phyloP scores from a whole-genome alignment of 2,797 vertebrate genomes.

The Phataginus tetradactyla region DNA sequence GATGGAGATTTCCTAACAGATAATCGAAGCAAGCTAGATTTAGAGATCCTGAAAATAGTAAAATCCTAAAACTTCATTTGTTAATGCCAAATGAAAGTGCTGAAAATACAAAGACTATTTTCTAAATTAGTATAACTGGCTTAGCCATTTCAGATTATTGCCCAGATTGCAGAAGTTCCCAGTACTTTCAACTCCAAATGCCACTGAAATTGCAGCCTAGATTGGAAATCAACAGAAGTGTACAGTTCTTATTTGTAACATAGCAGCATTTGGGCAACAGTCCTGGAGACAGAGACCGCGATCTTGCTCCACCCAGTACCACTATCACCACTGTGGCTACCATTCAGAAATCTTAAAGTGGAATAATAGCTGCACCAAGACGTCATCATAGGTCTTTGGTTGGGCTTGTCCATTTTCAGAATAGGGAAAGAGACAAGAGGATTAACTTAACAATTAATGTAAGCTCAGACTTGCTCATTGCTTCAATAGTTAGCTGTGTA shows the following conservation, averaged over 20 bases:
- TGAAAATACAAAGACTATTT: conserved; percentile 7
- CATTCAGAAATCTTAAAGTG: neutral
- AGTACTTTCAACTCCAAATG: neutral
- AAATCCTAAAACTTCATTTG: neutral
- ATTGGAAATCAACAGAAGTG: neutral
- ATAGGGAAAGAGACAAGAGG: neutral
- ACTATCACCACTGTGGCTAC: neutral
- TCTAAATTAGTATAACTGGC: neutral
- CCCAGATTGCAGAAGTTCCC: neutral
- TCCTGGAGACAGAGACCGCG: neutral
- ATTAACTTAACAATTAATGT: neutral
- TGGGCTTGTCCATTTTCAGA: neutral
- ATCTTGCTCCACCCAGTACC: neutral
- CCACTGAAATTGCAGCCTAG: neutral
- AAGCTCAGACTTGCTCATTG: neutral
- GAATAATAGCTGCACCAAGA: neutral
- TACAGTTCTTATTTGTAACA: neutral
- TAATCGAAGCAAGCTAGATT: neutral
- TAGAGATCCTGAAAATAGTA: neutral
- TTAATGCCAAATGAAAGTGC: neutral
- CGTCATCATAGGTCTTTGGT: neutral
- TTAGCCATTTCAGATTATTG: neutral
- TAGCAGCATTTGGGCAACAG: neutral
- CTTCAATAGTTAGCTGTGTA: neutral
- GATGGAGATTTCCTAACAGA: neutral